Percentiles rank a stretch among this genome's conserved stretches.
These are phyloP conservation scores for Beris chalybata DNA, from an alignment of 2,888 invertebrate species.

Conservation along the genomic window DNA sequence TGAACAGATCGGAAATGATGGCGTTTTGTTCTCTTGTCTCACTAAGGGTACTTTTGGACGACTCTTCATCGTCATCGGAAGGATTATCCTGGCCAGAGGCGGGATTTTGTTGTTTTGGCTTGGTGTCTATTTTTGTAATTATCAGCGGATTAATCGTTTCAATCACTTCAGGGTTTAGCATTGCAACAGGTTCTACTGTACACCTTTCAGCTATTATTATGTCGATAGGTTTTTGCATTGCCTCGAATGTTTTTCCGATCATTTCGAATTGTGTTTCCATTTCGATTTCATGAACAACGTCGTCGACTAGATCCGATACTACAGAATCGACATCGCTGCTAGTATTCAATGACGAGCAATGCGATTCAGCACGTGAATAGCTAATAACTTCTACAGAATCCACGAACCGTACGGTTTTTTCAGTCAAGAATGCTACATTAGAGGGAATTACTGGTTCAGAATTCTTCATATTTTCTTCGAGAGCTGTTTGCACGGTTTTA, in stretches of 20 bases:
- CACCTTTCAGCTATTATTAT: background rate
- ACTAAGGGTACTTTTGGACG: constrained; percentile 39
- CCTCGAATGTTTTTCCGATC: constrained; percentile 29
- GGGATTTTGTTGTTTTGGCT: background rate
- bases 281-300: constrained; percentile 13
- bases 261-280: constrained; percentile 45
- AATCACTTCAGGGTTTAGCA: background rate
- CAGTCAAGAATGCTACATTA: constrained; percentile 8
- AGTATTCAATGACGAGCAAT: constrained; percentile 50
- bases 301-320: constrained; percentile 50
- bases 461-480: background rate
- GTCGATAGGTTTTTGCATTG: constrained; percentile 3
- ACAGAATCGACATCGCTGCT: constrained; percentile 52
- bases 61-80: background rate
- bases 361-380: constrained; percentile 45
- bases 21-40: constrained; percentile 46
- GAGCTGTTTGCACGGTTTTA: constrained; percentile 25
- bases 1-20: constrained; percentile 50
- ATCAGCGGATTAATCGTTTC: constrained; percentile 12
- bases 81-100: background rate
- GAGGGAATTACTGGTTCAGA: background rate
- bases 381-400: constrained; percentile 44
- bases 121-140: constrained; percentile 23
- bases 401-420: constrained; percentile 46
- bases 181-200: background rate